These are phyloP conservation scores for Tetragonisca angustula DNA, from an alignment of 2,888 invertebrate species.

Conservation along the genomic window DNA sequence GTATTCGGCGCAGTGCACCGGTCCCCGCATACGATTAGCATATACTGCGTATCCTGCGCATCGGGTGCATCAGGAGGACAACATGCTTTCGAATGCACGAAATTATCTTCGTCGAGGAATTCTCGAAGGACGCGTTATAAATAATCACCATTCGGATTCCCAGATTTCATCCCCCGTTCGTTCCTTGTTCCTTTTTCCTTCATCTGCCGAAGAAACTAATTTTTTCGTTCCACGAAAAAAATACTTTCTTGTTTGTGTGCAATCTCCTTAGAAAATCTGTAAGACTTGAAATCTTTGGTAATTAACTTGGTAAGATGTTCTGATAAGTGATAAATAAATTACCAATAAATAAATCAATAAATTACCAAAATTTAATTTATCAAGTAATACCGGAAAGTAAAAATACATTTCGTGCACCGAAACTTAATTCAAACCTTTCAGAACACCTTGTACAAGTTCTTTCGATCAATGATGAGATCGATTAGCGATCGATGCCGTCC, in stretches of 20 bases:
- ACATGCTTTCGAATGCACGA: constrained; percentile 58
- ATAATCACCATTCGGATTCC: constrained; percentile 32
- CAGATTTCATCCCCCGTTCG: constrained; percentile 37
- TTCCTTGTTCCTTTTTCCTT: background rate
- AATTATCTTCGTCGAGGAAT: constrained; percentile 51
- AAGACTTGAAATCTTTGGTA: too few species aligned
- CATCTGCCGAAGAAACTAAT: background rate
- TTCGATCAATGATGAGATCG: background rate
- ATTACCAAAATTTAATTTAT: background rate
- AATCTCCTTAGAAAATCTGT: too few species aligned
- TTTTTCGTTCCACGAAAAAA: too few species aligned
- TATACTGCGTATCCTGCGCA: constrained; percentile 68
- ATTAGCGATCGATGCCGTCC: background rate
- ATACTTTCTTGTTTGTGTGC: too few species aligned
- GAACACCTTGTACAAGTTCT: background rate
- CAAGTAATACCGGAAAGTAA: background rate
- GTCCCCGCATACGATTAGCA: constrained; percentile 67
- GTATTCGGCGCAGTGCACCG: constrained; percentile 58
- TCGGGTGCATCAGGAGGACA: constrained; percentile 62
- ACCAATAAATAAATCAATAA: too few species aligned
- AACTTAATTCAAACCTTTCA: background rate
- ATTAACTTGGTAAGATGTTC: too few species aligned
- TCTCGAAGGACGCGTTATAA: constrained; percentile 55
- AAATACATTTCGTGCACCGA: background rate
- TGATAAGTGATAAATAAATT: too few species aligned